A percentile compares a stretch with the other conserved stretches of the same genome.
Evolutionary conservation across 2,888 invertebrate species (phyloP).

Genomic region (Ptychoptera albimana): DNA sequence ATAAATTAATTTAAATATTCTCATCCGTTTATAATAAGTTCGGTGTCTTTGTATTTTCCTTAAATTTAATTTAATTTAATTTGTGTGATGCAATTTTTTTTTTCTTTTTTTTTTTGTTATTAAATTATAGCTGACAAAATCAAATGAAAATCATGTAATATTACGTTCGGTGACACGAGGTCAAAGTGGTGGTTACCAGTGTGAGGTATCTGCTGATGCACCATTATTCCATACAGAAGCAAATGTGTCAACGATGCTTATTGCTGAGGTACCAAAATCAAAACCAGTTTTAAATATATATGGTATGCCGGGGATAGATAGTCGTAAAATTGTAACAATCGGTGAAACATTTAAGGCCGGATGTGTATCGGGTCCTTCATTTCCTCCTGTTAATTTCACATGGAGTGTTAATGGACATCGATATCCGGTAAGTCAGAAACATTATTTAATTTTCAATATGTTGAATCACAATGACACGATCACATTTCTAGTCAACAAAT

Average conservation of each 20-base stretch:
- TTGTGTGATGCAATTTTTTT: slow-evolving; percentile 1
- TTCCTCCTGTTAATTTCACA: slow-evolving; percentile 30
- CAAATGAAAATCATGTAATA: slow-evolving; percentile 28
- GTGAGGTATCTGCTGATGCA: slow-evolving; percentile 33
- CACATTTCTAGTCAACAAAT: slow-evolving; percentile 10
- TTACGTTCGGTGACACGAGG: slow-evolving; percentile 26
- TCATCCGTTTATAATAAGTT: too few relatives aligned
- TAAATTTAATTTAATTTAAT: too few relatives aligned
- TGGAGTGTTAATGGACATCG: slow-evolving; percentile 28
- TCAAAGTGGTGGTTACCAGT: slow-evolving; percentile 31
- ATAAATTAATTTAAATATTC: too few relatives aligned
- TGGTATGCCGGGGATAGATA: slow-evolving; percentile 17
- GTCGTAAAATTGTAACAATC: slow-evolving; percentile 26
- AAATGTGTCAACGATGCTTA: slow-evolving; percentile 26
- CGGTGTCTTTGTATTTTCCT: too few relatives aligned
- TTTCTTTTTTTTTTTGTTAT: slow-evolving; percentile 6
- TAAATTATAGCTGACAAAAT: slow-evolving; percentile 28
- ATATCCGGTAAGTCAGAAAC: slow-evolving; percentile 21
- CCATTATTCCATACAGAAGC: slow-evolving; percentile 32
- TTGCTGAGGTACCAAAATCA: slow-evolving; percentile 29
- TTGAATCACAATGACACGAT: neutral
- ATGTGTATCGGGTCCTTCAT: slow-evolving; percentile 29
- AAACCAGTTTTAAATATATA: slow-evolving; percentile 28
- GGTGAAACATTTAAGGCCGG: slow-evolving; percentile 29
- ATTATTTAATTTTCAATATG: slow-evolving; percentile 18